Base-by-base conservation (phyloP, 2,888 invertebrate genomes). In the Cyclophora albipunctata region DNA sequence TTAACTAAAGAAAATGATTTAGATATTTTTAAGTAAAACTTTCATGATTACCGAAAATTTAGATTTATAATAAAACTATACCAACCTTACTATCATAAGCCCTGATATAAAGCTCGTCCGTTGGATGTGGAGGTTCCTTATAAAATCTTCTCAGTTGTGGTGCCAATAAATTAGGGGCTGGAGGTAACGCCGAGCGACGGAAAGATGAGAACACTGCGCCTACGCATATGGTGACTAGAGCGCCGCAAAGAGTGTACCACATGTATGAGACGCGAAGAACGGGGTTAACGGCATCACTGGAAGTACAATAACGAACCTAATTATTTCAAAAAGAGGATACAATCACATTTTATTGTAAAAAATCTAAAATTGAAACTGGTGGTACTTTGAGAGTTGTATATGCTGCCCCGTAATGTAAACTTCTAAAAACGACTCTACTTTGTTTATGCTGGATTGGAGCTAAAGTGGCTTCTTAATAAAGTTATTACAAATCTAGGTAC, bases 181-280 rank as follows among this genome's bases (percentile, higher is more conserved):
- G 87, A 0, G 80, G 71, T 2, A 88, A 64, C 48, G 85, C 72
- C 0, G 83, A 74, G 33, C 68, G 70, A 3, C 83, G 82, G 3
- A 52, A 49, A 3, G 78, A 57, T 34, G 67, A 66, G 2, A 37
- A 4, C 37, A 37, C 37, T 37, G 37, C 37, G 20, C 20, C 20
- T 20, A 20, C 20, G 20, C 20, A 20, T 20, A 20, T 20, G 1
- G 81, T 82, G 33, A 84, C 63, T 7, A 78, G 34, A 34, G 78
- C 70, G 0, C 88, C 87, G 0, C 77, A 73, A 6, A 93, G 71
- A 0, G 94, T 94, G 64, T 95, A 95, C 93, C 94, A 95, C 69
- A 95, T 87, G 77, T 95, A 95, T 1, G 95, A 95, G 5, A 95
- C 90, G 44, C 93, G 92, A 57, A 93, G 92, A 34, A 95, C 66